Evolutionary conservation across 2,797 vertebrate genomes (phyloP).

Genomic region (Xiphophorus birchmanni): DNA sequence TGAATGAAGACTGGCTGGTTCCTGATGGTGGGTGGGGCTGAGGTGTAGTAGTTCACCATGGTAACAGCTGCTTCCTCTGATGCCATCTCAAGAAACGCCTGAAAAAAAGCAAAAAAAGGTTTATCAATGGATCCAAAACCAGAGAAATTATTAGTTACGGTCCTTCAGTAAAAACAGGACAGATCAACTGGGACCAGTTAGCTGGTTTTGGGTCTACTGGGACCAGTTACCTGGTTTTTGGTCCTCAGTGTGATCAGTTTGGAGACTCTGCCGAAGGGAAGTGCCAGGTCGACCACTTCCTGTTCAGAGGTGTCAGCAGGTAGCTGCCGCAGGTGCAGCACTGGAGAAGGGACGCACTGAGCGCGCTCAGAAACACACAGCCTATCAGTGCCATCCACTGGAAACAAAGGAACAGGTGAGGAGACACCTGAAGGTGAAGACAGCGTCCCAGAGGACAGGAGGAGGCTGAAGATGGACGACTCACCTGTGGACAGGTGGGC

Average conservation of each 20-base stretch:
- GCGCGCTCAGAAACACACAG: conserved; percentile 81
- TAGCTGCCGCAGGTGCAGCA: conserved; percentile 90
- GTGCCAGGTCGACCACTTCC: conserved; percentile 88
- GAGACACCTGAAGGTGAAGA: neutral
- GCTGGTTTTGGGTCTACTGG: neutral
- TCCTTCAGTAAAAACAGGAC: neutral
- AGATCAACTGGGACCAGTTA: neutral
- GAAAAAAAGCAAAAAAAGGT: conserved; percentile 3
- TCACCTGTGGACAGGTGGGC: conserved; percentile 57
- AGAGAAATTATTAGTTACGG: neutral
- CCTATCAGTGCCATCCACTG: conserved; percentile 86
- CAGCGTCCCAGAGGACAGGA: too few relatives aligned
- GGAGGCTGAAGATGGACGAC: neutral
- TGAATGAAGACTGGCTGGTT: conserved; percentile 89
- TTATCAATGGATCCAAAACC: neutral
- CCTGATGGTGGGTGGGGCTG: conserved; percentile 80
- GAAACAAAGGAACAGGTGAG: conserved; percentile 14
- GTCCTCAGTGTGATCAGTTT: conserved; percentile 88
- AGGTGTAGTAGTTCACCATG: conserved; percentile 89
- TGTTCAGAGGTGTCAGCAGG: conserved; percentile 85
- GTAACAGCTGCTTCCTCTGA: conserved; percentile 89
- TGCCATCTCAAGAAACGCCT: conserved; percentile 95
- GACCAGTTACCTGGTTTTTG: conserved; percentile 83
- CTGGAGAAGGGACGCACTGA: conserved; percentile 83
- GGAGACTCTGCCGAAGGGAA: conserved; percentile 91